Percentiles rank a stretch among this genome's conserved stretches.
Evolutionary conservation across 2,113 vertebrate genomes (phyloP).

Genomic region (Channa argus): DNA sequence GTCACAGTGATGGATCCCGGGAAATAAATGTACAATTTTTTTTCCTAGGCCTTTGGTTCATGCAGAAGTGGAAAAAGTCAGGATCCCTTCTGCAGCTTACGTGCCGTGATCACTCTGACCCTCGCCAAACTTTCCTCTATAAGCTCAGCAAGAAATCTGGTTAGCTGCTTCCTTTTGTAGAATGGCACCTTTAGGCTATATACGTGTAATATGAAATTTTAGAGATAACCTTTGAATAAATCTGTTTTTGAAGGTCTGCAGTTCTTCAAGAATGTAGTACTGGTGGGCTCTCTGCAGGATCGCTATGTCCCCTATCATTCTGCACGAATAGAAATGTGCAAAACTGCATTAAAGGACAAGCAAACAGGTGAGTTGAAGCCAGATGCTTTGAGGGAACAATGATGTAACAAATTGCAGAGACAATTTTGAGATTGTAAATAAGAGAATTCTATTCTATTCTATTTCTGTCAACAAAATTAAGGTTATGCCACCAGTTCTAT

Average conservation of each 20-base stretch:
- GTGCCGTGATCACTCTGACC: conserved; percentile 97
- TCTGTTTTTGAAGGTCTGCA: conserved; percentile 88
- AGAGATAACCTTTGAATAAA: neutral
- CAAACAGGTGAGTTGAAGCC: conserved; percentile 89
- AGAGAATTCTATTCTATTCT: too few species aligned
- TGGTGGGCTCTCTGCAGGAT: conserved; percentile 97
- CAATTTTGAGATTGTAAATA: too few species aligned
- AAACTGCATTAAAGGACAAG: conserved; percentile 99
- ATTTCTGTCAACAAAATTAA: too few species aligned
- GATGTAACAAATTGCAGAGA: neutral
- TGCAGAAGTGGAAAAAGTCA: conserved; percentile 99
- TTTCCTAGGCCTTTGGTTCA: conserved; percentile 95
- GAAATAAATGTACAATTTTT: neutral
- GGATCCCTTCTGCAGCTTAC: conserved; percentile 96
- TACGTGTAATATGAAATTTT: neutral
- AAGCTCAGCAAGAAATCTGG: conserved; percentile 99
- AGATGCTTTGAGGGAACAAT: neutral
- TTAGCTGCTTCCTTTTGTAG: conserved; percentile 60
- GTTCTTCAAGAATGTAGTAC: conserved; percentile 96
- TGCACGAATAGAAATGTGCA: conserved; percentile 99
- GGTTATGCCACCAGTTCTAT: neutral
- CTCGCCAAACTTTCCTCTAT: conserved; percentile 97
- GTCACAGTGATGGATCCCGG: neutral
- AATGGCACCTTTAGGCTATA: neutral
- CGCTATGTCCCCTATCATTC: conserved; percentile 99